Evolutionary conservation across 2,888 invertebrate genomes (phyloP), one percentile per base, ranked within the genome.

Genomic region (Sarcophaga caerulescens): DNA sequence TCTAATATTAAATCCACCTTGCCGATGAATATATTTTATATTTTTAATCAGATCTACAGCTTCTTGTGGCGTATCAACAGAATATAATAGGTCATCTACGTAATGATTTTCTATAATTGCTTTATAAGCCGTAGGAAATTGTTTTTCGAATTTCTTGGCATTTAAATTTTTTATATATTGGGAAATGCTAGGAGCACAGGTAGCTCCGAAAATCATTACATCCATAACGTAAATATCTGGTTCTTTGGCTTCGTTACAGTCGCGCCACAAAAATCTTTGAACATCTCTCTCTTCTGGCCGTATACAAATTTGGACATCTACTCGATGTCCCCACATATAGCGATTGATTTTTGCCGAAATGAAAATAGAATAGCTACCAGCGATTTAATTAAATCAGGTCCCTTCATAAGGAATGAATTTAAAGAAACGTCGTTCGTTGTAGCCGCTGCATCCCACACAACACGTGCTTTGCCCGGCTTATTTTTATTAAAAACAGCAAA

Each of bases 371-470:
- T 25, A 14, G 35, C 14, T n/a, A 77, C 45, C 25, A 82, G 60
- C n/a, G 68, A 74, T 69, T 59, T 21, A 5, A 85, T 44, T 5
- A 81, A 25, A 23, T 85, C 81, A 14, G 69, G 77, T 5, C 85
- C 81, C n/a, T 81, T 85, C 12, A 81, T 60, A 17, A 85, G 35
- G 23, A 77, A 68, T 19, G 68, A 69, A 62, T 85, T 85, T 1
- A 85, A 47, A 14, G 68, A 81, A 11, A 76, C 21, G 8, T 62
- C 84, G 19, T 71, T 35, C 10, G 35, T 10, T 10, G 8, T 35
- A 35, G 35, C 35, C 10, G 10, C 35, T 35, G 35, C 8, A 35
- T 35, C 35, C 35, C 10, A 35, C 35, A 10, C 2, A 35, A 35
- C 8, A 35, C 35, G 0, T 35, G 35, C 35, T 35, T 35, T 35